phyloP scores from a whole-genome alignment of 2,113 vertebrate species.

The Clarias gariepinus region DNA sequence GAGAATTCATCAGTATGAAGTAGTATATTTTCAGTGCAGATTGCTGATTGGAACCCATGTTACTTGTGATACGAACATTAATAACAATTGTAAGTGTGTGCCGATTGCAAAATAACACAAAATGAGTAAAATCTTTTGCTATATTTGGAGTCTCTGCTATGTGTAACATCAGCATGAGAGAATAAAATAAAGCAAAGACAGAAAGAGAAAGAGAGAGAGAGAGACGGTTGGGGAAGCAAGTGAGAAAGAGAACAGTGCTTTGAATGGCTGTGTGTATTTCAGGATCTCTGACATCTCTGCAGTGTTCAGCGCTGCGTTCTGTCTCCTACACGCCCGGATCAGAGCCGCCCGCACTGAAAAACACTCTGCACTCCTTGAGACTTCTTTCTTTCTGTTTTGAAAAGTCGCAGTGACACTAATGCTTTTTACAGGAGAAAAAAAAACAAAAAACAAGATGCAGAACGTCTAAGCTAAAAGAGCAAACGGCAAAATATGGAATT shows the following conservation, averaged over 20 bases:
- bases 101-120: not conserved
- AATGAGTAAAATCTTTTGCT: not conserved
- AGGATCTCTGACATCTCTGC: not conserved
- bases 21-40: too few relatives aligned
- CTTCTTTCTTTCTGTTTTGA: not conserved
- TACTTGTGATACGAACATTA: too few relatives aligned
- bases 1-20: not conserved
- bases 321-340: not conserved
- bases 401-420: not conserved
- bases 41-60: too few relatives aligned
- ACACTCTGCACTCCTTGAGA: not conserved
- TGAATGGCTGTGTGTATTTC: not conserved
- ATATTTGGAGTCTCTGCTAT: not conserved
- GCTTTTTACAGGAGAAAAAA: not conserved
- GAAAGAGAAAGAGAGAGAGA: not conserved
- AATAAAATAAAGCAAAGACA: not conserved
- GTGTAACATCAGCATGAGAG: not conserved
- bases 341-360: not conserved
- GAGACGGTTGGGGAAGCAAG: not conserved
- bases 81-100: slow-evolving; percentile 1
- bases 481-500: slow-evolving; percentile 23
- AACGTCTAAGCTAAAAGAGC: not conserved
- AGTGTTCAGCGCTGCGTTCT: not conserved
- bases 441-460: not conserved
- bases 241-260: not conserved